Base-by-base conservation (phyloP, 1,140 invertebrate species). In the Drosophila nasuta region DNA sequence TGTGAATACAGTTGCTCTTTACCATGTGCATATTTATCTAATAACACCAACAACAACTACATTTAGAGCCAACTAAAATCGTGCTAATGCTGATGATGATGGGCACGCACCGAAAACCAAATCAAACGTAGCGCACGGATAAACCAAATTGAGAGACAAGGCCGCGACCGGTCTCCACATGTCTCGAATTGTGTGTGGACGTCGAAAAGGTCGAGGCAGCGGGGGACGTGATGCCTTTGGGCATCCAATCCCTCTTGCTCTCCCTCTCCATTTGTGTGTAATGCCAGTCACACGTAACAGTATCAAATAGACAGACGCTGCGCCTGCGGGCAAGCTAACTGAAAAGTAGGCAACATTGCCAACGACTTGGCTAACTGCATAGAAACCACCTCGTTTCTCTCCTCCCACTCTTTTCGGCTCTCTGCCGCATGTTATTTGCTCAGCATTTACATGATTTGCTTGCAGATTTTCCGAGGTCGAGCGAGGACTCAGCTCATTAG, bases 51-150 rank as follows among this genome's bases (percentile, higher is more conserved):
- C 30, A 48, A 59, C 33, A 68, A 41, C n/a, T 8, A 45, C 30
- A 48, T 38, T 28, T 49, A 38, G 51, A 56, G 33, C 51, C 64
- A 62, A 58, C 52, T 70, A 77, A 74, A 79, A 73, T 82, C 76
- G 71, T 82, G 76, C 83, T 88, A 87, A 87, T 87, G 83, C 83
- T 87, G 83, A 87, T 87, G 82, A 87, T 87, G 82, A 87, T 87
- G 83, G 77, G 73, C 82, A 87, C 82, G 82, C 82, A 88, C 81
- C 71, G 68, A 88, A 87, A 59, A 83, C 45, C 69, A 80, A 80
- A 88, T 82, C 80, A 82, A 74, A 76, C 71, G 79, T 70, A 63
- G 59, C 77, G 56, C 49, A 63, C 64, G 68, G 68, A 68, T 70
- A 67, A 79, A 75, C 66, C 63, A 74, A 88, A 83, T 88, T 77